Percentiles rank a stretch among this genome's conserved stretches.
Conservation (phyloP, 2,888 invertebrate species). For the Pimpla rufipes region DNA sequence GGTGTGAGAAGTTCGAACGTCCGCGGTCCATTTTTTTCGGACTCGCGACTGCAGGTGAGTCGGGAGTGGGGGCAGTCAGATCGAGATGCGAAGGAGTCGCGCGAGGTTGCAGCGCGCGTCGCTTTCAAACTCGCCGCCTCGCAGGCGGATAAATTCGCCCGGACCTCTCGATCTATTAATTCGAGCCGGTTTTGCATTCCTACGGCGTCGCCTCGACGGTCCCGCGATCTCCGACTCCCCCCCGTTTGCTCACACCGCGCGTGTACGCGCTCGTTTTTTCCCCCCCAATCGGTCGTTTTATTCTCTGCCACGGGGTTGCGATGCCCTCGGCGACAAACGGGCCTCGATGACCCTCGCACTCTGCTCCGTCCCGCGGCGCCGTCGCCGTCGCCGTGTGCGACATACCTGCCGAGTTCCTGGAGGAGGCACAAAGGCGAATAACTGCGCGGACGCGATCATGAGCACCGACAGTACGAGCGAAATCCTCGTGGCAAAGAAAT, state of each 20-base stretch:
- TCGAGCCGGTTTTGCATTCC: slow-evolving; percentile 83
- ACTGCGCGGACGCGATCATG: slow-evolving; percentile 13
- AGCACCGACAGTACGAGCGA: slow-evolving; percentile 27
- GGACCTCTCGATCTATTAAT: slow-evolving; percentile 84
- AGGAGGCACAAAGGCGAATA: slow-evolving; percentile 38
- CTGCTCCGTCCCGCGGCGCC: slow-evolving; percentile 20
- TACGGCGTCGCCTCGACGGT: slow-evolving; percentile 78
- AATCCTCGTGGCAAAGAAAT: too few relatives aligned
- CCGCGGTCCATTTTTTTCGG: slow-evolving; percentile 19
- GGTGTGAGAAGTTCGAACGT: slow-evolving; percentile 19
- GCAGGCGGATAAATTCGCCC: slow-evolving; percentile 84
- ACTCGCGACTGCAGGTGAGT: slow-evolving; percentile 28
- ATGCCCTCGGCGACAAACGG: slow-evolving; percentile 60
- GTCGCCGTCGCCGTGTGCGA: slow-evolving; percentile 12
- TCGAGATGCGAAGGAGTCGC: slow-evolving; percentile 58
- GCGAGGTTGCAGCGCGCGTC: slow-evolving; percentile 52
- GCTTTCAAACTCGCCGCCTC: slow-evolving; percentile 69
- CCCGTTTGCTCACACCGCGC: slow-evolving; percentile 36
- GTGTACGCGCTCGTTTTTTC: slow-evolving; percentile 53
- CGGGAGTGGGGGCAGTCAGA: slow-evolving; percentile 36
- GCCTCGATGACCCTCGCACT: slow-evolving; percentile 58
- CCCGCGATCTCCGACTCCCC: slow-evolving; percentile 75
- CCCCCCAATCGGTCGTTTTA: slow-evolving; percentile 61
- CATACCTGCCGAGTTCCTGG: slow-evolving; percentile 22
- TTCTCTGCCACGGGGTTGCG: slow-evolving; percentile 54